phyloP scores from a whole-genome alignment of 2,797 vertebrate genomes.

The Coranthus polyacanthus region DNA sequence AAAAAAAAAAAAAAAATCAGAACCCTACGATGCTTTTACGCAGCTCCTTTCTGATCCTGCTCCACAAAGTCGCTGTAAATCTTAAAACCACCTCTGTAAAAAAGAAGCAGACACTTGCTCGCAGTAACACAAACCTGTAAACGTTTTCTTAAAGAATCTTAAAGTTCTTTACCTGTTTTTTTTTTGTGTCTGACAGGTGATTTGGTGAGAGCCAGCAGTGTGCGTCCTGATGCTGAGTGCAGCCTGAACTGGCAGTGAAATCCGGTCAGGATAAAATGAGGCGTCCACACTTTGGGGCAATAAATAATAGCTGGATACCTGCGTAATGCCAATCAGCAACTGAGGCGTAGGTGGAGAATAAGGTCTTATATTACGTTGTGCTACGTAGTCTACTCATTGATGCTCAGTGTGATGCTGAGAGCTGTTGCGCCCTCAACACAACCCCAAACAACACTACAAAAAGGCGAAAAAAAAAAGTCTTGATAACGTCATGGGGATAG shows the following conservation, averaged over 20 bases:
- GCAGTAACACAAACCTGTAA: not conserved
- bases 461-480: not conserved
- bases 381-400: slow-evolving; percentile 64
- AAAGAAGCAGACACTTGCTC: not conserved
- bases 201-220: slow-evolving; percentile 37
- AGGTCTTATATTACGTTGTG: slow-evolving; percentile 66
- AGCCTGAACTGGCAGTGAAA: slow-evolving; percentile 48
- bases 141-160: not conserved
- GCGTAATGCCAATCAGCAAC: slow-evolving; percentile 86
- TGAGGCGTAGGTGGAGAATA: slow-evolving; percentile 80
- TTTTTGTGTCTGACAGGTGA: slow-evolving; percentile 36
- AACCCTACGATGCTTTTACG: not conserved
- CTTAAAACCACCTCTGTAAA: not conserved
- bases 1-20: not conserved
- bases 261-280: slow-evolving; percentile 59
- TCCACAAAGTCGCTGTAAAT: slow-evolving; percentile 5
- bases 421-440: slow-evolving; percentile 16
- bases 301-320: slow-evolving; percentile 81
- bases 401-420: slow-evolving; percentile 54
- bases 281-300: slow-evolving; percentile 64
- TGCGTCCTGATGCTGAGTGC: slow-evolving; percentile 47
- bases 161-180: slow-evolving; percentile 65
- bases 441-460: slow-evolving; percentile 10
- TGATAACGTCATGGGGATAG: slow-evolving; percentile 41
- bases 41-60: not conserved